These are phyloP conservation scores for Parnassius glacialis DNA, from an alignment of 2,888 invertebrate genomes.

Conservation along the genomic window DNA sequence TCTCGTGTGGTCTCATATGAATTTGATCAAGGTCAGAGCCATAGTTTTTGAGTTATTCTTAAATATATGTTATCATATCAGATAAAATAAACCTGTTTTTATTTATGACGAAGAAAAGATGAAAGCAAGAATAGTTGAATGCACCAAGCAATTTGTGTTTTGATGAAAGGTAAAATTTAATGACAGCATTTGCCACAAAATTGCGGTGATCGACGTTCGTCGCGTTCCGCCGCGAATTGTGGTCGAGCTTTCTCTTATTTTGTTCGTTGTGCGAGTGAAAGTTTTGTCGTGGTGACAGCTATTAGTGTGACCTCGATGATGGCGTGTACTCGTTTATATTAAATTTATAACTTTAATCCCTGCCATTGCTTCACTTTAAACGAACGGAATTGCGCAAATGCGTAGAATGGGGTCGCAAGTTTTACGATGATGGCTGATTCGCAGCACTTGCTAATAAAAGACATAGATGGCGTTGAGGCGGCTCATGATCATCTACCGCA, in stretches of 20 bases:
- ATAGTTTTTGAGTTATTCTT: too few species aligned
- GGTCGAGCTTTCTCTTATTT: slow-evolving; percentile 25
- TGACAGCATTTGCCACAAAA: slow-evolving; percentile 9
- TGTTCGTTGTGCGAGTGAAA: slow-evolving; percentile 40
- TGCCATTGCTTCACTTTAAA: too few species aligned
- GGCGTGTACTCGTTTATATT: not conserved
- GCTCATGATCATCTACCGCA: too few species aligned
- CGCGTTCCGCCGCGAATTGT: slow-evolving; percentile 18
- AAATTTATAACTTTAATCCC: too few species aligned
- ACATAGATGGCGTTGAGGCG: too few species aligned
- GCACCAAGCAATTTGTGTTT: not conserved
- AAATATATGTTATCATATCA: too few species aligned
- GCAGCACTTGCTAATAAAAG: too few species aligned
- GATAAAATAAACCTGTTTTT: not conserved
- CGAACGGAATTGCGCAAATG: too few species aligned
- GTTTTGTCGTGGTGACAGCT: slow-evolving; percentile 37
- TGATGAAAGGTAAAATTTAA: slow-evolving; percentile 2
- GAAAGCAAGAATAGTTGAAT: not conserved
- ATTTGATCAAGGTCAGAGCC: too few species aligned
- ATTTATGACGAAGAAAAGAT: not conserved
- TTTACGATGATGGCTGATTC: too few species aligned
- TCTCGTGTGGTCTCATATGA: too few species aligned
- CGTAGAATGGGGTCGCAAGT: too few species aligned
- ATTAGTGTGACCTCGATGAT: slow-evolving; percentile 33
- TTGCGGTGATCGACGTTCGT: slow-evolving; percentile 8